These are phyloP conservation scores for Chelonia mydas DNA, from an alignment of 2,797 vertebrate species.

Conservation along the genomic window DNA sequence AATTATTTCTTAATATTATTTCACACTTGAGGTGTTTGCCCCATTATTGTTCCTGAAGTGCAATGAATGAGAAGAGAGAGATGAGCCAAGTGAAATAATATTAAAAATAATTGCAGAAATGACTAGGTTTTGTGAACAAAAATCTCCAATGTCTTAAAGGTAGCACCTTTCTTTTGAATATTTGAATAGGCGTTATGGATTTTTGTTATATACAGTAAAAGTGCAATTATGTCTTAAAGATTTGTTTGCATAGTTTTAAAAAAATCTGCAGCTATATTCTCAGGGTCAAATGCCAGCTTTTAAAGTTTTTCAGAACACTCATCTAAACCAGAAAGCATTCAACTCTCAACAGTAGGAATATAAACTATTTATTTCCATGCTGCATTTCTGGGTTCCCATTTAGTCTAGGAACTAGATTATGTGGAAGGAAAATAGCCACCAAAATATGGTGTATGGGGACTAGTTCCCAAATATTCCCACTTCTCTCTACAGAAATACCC, in stretches of 20 bases:
- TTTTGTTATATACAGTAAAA: slow-evolving; percentile 56
- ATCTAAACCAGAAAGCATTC: neutral
- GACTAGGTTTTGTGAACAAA: slow-evolving; percentile 55
- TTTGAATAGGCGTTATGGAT: slow-evolving; percentile 40
- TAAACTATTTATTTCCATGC: neutral
- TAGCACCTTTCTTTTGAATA: slow-evolving; percentile 56
- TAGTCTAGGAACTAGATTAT: neutral
- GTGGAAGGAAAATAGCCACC: slow-evolving; percentile 3
- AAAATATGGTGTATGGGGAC: neutral
- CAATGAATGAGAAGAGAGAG: neutral
- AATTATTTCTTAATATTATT: slow-evolving; percentile 57
- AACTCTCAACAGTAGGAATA: neutral
- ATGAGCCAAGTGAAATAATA: slow-evolving; percentile 59
- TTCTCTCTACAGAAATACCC: accelerated
- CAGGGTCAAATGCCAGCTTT: slow-evolving; percentile 63
- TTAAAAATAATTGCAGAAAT: slow-evolving; percentile 31
- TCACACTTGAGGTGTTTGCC: slow-evolving; percentile 9
- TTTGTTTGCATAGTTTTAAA: slow-evolving; percentile 52
- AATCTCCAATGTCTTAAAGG: slow-evolving; percentile 71
- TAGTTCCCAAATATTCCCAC: neutral
- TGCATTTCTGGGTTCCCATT: neutral
- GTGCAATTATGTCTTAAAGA: slow-evolving; percentile 75
- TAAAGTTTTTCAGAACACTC: slow-evolving; percentile 28
- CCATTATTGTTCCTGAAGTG: neutral
- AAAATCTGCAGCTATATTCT: slow-evolving; percentile 59